These are phyloP conservation scores for Harpalus rubripes DNA, from an alignment of 2,888 invertebrate genomes.

Conservation along the genomic window DNA sequence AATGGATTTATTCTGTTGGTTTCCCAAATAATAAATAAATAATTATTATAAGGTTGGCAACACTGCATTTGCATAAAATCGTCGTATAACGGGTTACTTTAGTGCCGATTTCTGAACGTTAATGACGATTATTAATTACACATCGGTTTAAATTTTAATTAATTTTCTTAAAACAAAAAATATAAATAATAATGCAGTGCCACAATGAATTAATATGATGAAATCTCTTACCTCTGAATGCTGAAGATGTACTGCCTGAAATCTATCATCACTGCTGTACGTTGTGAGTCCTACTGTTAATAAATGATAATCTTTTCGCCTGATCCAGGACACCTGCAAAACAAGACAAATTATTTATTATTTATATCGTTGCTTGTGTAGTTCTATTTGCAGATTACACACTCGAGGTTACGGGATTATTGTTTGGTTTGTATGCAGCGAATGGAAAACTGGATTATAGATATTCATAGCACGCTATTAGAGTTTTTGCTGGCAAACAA, in stretches of 20 bases:
- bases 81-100: too few relatives aligned
- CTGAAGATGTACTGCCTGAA: constrained; percentile 91
- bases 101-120: too few relatives aligned
- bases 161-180: too few relatives aligned
- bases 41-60: too few relatives aligned
- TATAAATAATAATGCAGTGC: too few relatives aligned
- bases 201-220: not conserved
- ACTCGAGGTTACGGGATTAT: constrained; percentile 13
- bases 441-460: not conserved
- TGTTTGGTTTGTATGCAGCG: not conserved
- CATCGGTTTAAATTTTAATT: too few relatives aligned
- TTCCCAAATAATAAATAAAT: too few relatives aligned
- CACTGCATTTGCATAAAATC: too few relatives aligned
- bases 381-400: constrained; percentile 2
- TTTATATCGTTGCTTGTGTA: not conserved
- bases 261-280: constrained; percentile 93
- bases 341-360: constrained; percentile 39
- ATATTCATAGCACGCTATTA: not conserved
- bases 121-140: too few relatives aligned
- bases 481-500: not conserved
- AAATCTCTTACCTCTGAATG: constrained; percentile 87
- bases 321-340: constrained; percentile 90
- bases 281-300: constrained; percentile 92
- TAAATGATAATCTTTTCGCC: constrained; percentile 90
- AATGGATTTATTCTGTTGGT: too few relatives aligned